Evolutionary conservation across 2,888 invertebrate species (phyloP), one percentile per base, ranked within the genome.

Genomic region (Amiota mariae): DNA sequence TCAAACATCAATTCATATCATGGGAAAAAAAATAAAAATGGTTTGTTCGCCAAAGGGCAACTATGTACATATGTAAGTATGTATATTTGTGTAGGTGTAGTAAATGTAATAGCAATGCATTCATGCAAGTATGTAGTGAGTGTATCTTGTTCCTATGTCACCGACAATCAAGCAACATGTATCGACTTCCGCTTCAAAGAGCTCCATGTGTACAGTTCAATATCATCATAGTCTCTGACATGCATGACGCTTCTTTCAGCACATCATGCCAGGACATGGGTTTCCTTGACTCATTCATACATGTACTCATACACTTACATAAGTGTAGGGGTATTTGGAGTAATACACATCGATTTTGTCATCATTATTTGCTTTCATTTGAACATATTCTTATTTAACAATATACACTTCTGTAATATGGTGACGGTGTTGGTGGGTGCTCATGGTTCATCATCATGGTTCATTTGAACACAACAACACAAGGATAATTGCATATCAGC

Each of bases 91-190:
- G n/a, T 36, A 2, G 36, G 36, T 36, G 36, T 36, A 36, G 36
- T 36, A 36, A 36, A 36, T 36, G 36, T 13, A 54, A 15, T 54
- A 13, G 12, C 54, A 54, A 54, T 54, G 54, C 54, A 54, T 54
- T n/a, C 13, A 54, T 54, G 15, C n/a, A 54, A 1, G 15, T 54
- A 10, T 13, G 15, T n/a, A 8, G 54, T 54, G 54, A 15, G 12
- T n/a, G 54, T 54, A 10, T 13, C 9, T 54, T 13, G n/a, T n/a
- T 54, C 54, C 54, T 54, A 10, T 54, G 54, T 54, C 54, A 54
- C n/a, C 54, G 15, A 54, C 54, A 54, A 54, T 54, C 54, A 54
- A 54, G 54, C 54, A 54, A 54, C 54, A 54, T 54, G 54, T 54
- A 54, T 54, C 54, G 54, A 13, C 54, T 54, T 54, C 54, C 54